Evolutionary conservation across 2,113 vertebrate species (phyloP).

Genomic region (Corythaixoides concolor): DNA sequence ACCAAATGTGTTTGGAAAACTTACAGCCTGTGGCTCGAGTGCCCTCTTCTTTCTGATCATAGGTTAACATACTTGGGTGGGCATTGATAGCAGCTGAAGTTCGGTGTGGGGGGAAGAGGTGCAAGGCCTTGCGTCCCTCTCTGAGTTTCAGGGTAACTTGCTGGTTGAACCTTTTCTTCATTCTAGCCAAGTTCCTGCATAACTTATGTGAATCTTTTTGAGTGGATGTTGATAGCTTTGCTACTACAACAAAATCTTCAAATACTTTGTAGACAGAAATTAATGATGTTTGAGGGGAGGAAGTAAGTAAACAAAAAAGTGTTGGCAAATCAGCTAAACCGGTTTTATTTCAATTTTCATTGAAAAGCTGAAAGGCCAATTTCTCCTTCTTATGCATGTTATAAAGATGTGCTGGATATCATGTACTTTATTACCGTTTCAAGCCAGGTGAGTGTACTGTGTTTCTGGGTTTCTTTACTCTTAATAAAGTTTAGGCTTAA

Average conservation of each 20-base stretch:
- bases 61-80: background rate
- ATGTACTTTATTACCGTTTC: background rate
- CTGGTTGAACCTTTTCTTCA: constrained; percentile 77
- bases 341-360: constrained; percentile 7
- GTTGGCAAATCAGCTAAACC: constrained; percentile 24
- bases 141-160: background rate
- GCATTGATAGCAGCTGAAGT: background rate
- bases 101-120: background rate
- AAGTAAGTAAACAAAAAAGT: constrained; percentile 54
- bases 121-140: background rate
- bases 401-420: background rate
- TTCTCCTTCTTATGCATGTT: background rate
- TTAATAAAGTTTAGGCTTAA: background rate
- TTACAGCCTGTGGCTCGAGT: constrained; percentile 48
- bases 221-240: constrained; percentile 82
- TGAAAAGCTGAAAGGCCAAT: background rate
- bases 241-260: constrained; percentile 80
- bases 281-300: constrained; percentile 75
- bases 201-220: constrained; percentile 77
- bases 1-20: constrained; percentile 45
- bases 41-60: constrained; percentile 34
- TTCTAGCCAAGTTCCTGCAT: constrained; percentile 80
- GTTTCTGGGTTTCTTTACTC: constrained; percentile 8
- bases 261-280: constrained; percentile 84
- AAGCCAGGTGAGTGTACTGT: background rate